Base-by-base conservation (phyloP, 2,797 vertebrate species). In the Fistularia tabacaria region DNA sequence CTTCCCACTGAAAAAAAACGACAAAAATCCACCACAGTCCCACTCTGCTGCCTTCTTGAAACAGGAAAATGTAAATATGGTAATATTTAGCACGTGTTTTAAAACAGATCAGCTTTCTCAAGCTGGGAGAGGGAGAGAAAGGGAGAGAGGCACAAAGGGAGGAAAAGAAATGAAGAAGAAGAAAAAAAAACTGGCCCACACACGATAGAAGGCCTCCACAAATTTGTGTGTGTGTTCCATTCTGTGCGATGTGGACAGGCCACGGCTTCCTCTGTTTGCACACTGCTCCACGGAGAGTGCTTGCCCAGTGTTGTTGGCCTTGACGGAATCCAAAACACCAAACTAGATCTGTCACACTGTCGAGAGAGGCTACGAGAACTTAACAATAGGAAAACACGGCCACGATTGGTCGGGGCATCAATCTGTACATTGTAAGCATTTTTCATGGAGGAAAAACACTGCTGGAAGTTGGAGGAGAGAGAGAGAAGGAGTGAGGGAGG, bases 31-130 rank as follows among this genome's bases (percentile, higher is more conserved):
- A 82, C 76, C 76, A 74, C 83, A 76, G 73, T 63, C 71, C 58
- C 81, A 66, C 74, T 87, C 77, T 76, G 74, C 86, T 80, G 79
- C 82, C 81, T 91, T 88, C 81, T 90, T 90, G 88, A 90, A 92
- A 90, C 90, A 90, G 85, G 88, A 92, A 93, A 88, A 92, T 86
- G 89, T 87, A 90, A 91, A 91, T 89, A 90, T 88, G 90, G 89
- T 93, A 92, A 93, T 91, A 89, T 88, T 80, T 90, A 74, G 65
- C 89, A 92, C 88, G 92, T 87, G 86, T 90, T 89, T 88, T 88
- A 90, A 92, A 94, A 89, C 80, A 83, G 90, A 92, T 89, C 85
- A 0, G 82, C 90, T 93, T 94, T 92, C 91, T 79, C 79, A 86
- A 83, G 85, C 77, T 73, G 80, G 71, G 80, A 79, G 76, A 83